Conservation (phyloP, 1,140 invertebrate species). For the Ceratina calcarata region DNA sequence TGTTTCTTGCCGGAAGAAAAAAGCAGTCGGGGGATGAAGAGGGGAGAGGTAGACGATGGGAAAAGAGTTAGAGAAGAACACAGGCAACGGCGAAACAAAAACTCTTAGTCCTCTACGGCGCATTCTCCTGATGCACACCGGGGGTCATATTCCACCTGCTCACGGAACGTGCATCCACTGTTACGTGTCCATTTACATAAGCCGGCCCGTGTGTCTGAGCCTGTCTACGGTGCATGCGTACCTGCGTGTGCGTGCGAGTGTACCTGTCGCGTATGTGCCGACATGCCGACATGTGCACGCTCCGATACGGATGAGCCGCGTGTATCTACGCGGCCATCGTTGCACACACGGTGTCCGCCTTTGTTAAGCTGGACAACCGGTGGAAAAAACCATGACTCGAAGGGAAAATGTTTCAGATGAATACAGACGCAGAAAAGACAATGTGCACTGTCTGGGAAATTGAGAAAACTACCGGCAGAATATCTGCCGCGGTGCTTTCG, state of each 20-base stretch:
- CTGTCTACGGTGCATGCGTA: too few relatives aligned
- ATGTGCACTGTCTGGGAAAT: neutral
- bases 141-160: constrained; percentile 58
- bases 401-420: constrained; percentile 13
- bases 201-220: constrained; percentile 4
- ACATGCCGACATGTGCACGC: constrained; percentile 17
- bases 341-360: constrained; percentile 33
- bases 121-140: constrained; percentile 31
- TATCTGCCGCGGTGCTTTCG: neutral
- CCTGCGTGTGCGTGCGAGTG: neutral
- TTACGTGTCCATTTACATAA: constrained; percentile 66
- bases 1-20: constrained; percentile 8
- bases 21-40: neutral
- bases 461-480: neutral
- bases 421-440: neutral
- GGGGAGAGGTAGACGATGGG: neutral
- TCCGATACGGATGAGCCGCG: constrained; percentile 43
- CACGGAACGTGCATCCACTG: constrained; percentile 55
- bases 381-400: constrained; percentile 14
- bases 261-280: neutral
- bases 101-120: constrained; percentile 5
- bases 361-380: constrained; percentile 23
- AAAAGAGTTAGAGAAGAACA: constrained; percentile 5
- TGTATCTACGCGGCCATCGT: constrained; percentile 31
- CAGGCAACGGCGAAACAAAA: constrained; percentile 24